phyloP scores from a whole-genome alignment of 1,140 invertebrate species.

The Aphaenogaster floridana region DNA sequence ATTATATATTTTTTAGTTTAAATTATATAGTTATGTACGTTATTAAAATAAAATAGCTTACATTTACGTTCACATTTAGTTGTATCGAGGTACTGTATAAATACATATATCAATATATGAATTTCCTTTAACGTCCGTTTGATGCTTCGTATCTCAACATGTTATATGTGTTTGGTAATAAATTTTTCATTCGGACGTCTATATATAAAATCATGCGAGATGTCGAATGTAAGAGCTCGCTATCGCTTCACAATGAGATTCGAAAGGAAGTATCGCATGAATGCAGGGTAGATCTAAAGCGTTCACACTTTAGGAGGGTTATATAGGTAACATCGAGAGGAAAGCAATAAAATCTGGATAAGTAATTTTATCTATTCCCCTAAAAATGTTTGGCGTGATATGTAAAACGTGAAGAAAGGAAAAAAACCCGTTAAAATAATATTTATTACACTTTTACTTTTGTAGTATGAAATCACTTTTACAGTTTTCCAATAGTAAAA shows the following conservation, averaged over 20 bases:
- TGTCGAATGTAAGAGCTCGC: not conserved
- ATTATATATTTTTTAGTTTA: slow-evolving; percentile 12
- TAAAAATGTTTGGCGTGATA: not conserved
- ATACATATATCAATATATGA: not conserved
- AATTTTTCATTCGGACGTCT: slow-evolving; percentile 46
- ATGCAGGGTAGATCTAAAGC: slow-evolving; percentile 3
- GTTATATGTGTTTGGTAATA: slow-evolving; percentile 1
- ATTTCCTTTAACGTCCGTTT: not conserved
- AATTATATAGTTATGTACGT: not conserved
- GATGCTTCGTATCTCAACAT: not conserved
- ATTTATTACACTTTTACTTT: not conserved
- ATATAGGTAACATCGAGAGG: not conserved
- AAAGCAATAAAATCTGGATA: slow-evolving; percentile 52
- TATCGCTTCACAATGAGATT: slow-evolving; percentile 42
- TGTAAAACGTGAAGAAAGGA: not conserved
- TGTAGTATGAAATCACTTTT: not conserved
- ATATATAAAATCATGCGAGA: slow-evolving; percentile 26
- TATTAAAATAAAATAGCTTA: not conserved
- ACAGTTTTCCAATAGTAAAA: not conserved
- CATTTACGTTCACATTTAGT: not conserved
- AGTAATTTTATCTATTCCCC: slow-evolving; percentile 10
- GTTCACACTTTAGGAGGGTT: not conserved
- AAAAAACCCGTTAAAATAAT: not conserved
- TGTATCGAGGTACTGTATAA: not conserved
- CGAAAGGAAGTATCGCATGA: slow-evolving; percentile 11